Base-by-base conservation (phyloP, 1,140 invertebrate species). In the Zaprionus tsacasi region DNA sequence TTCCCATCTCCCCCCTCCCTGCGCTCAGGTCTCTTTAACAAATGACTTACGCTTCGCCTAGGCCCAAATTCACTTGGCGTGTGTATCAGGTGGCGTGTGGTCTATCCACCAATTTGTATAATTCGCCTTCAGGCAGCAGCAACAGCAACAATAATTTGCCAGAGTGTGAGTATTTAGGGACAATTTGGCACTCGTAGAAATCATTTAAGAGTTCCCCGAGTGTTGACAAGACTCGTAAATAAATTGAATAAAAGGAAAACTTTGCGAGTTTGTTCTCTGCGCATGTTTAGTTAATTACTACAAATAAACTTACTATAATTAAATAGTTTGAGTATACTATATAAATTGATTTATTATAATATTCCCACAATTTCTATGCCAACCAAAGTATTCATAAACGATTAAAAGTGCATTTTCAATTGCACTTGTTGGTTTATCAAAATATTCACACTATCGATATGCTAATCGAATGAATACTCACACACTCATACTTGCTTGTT, bases 11-110 rank as follows among this genome's bases (percentile, higher is more conserved):
- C 57, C 30, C 27, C 27, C 27, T 6, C 4, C 27, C 27, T 68
- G 65, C 36, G 36, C 67, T 36, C 55, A 38, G 35, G 45, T 45
- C 25, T 55, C 78, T 77, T 76, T 88, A 79, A 89, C 86, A 89
- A 89, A 89, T 89, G 85, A 85, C 81, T 89, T 89, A 79, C 81
- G 89, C 27, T 66, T 76, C 76, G 69, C 55, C 63, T 64, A 76
- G 65, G 52, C 67, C 65, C 56, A 78, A 58, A 48, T 65, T 61
- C 66, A 69, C 61, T 69, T 89, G 78, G 70, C 86, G 81, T 90
- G 81, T 80, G 86, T 78, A 78, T 78, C 71, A 74, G 71, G 76
- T 78, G 65, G 71, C 71, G 76, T 78, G 76, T 78, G 76, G 76
- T 78, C 76, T 59, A 11, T 35, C 60, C 57, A 52, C 50, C 72